Percentiles rank a stretch among this genome's conserved stretches.
phyloP scores from a whole-genome alignment of 2,888 invertebrate genomes.

The Amphimallon solstitiale region DNA sequence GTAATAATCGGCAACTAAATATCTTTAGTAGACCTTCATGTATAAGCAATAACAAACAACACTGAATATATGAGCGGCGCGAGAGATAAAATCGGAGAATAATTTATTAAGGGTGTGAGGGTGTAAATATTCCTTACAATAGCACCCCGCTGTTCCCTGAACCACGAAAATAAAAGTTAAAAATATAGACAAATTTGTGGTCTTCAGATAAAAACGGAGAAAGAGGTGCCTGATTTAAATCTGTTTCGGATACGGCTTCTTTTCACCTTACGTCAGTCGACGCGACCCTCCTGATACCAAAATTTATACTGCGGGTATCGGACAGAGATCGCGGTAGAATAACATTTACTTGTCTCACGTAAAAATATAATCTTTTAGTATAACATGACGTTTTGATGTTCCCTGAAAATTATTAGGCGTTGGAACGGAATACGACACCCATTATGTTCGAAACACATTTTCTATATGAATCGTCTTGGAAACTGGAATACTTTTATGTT shows the following conservation, averaged over 20 bases:
- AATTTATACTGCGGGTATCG: constrained; percentile 14
- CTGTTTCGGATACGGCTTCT: constrained; percentile 42
- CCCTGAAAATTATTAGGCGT: constrained; percentile 56
- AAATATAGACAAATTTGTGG: constrained; percentile 61
- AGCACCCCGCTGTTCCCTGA: constrained; percentile 55
- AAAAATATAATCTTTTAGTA: constrained; percentile 48
- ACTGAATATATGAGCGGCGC: constrained; percentile 28
- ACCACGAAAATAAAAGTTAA: constrained; percentile 58
- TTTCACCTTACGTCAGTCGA: constrained; percentile 15
- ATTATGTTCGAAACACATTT: constrained; percentile 42
- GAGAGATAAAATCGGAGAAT: constrained; percentile 54
- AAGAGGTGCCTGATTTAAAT: constrained; percentile 56
- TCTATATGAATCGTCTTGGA: constrained; percentile 38
- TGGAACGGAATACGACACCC: constrained; percentile 41
- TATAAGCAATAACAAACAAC: constrained; percentile 27
- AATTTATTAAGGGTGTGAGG: constrained; percentile 61
- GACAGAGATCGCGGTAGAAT: constrained; percentile 29
- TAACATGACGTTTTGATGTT: constrained; percentile 58
- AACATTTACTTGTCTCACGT: constrained; percentile 31
- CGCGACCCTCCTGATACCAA: constrained; percentile 18
- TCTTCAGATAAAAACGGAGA: constrained; percentile 45
- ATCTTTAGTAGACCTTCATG: constrained; percentile 24
- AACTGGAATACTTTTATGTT: constrained; percentile 25
- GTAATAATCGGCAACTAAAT: constrained; percentile 29
- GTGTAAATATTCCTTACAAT: constrained; percentile 62